Percentiles rank a stretch among this genome's conserved stretches.
phyloP scores from a whole-genome alignment of 37 sponge, comb jelly and placozoan genomes.

The Cliona cf. orientalis region DNA sequence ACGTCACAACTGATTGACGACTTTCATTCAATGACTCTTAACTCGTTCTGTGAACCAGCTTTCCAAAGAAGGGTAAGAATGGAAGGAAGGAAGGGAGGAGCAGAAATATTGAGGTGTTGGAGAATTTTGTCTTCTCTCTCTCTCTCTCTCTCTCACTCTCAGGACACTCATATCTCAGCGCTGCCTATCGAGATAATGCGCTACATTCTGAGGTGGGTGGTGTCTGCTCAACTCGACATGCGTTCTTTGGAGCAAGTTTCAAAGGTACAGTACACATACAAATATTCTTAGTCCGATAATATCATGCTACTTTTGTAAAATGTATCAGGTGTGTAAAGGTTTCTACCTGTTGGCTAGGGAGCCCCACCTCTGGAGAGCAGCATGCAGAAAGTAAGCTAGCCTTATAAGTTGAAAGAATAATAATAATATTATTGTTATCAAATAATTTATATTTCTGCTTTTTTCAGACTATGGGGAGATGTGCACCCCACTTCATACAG shows the following conservation, averaged over 20 bases:
- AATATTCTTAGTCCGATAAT: background rate
- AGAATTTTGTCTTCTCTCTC: background rate
- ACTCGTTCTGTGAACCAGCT: background rate
- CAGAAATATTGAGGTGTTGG: background rate
- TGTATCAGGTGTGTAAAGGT: slow-evolving; percentile 78
- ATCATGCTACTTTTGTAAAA: background rate
- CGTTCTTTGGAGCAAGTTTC: slow-evolving; percentile 68
- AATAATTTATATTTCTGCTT: background rate
- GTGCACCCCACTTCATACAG: background rate
- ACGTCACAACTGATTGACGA: no score
- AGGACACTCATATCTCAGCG: slow-evolving; percentile 75
- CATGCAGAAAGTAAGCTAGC: slow-evolving; percentile 59
- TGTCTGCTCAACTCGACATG: slow-evolving; percentile 71
- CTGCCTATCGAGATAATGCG: slow-evolving; percentile 70
- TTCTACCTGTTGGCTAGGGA: slow-evolving; percentile 76
- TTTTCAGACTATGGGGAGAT: slow-evolving; percentile 65
- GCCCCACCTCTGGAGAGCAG: slow-evolving; percentile 61
- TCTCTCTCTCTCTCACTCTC: slow-evolving; percentile 8
- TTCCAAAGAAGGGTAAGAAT: background rate
- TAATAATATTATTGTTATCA: background rate
- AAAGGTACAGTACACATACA: slow-evolving; percentile 34
- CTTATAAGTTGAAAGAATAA: background rate
- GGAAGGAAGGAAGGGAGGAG: background rate
- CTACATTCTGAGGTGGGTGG: slow-evolving; percentile 70
- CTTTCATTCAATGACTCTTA: background rate